These are phyloP conservation scores for Staurois parvus DNA, from an alignment of 2,797 vertebrate species.

Conservation along the genomic window DNA sequence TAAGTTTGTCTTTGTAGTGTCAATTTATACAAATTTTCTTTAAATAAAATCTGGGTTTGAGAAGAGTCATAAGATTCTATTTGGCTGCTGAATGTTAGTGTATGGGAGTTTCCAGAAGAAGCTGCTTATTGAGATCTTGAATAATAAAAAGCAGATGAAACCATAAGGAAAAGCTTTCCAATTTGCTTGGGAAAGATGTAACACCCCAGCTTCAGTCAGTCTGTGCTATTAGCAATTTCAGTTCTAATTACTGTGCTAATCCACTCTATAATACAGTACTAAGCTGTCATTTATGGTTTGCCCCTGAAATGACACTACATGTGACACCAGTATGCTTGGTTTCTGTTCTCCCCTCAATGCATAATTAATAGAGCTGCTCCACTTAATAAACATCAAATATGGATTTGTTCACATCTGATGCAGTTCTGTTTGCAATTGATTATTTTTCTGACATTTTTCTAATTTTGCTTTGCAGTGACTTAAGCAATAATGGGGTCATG, in stretches of 20 bases:
- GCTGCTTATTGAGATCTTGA: not conserved
- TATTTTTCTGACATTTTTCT: slow-evolving; percentile 13
- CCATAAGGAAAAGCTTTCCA: not conserved
- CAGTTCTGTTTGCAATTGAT: not conserved
- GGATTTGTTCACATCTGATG: not conserved
- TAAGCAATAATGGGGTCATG: slow-evolving; percentile 92
- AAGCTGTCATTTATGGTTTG: not conserved
- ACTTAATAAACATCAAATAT: slow-evolving; percentile 7
- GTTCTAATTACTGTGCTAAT: not conserved
- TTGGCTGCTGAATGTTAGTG: too few relatives aligned
- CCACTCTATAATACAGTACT: not conserved
- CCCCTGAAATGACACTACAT: not conserved
- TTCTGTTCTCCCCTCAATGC: not conserved
- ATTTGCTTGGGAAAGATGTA: not conserved
- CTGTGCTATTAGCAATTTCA: not conserved
- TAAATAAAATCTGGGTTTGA: too few relatives aligned
- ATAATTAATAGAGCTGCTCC: not conserved
- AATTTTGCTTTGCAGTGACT: slow-evolving; percentile 80
- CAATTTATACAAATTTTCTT: too few relatives aligned
- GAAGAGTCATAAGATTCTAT: too few relatives aligned
- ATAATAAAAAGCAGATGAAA: slow-evolving; percentile 2
- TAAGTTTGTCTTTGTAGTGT: too few relatives aligned
- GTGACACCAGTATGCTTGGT: not conserved
- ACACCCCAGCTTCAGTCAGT: not conserved
- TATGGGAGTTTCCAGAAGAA: not conserved